Evolutionary conservation across 2,797 vertebrate genomes (phyloP).

Genomic region (Sparus aurata): DNA sequence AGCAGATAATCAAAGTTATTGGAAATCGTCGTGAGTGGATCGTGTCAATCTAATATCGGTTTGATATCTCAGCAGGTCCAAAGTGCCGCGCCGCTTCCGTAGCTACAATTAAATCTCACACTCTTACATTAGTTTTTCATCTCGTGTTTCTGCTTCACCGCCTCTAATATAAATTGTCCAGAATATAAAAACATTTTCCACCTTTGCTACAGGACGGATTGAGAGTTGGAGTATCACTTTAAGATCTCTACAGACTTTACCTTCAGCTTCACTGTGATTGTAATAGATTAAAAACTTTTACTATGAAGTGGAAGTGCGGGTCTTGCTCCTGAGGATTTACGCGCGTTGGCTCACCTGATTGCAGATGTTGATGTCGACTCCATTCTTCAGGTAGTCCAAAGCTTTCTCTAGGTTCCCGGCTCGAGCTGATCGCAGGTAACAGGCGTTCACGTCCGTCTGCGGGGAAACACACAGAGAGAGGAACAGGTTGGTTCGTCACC

Average conservation of each 20-base stretch:
- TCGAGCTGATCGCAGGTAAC: slow-evolving; percentile 95
- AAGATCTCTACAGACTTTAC: neutral
- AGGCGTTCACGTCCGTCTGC: slow-evolving; percentile 96
- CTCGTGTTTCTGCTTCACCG: no score
- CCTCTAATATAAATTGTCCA: no score
- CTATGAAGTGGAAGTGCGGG: neutral
- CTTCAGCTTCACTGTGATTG: neutral
- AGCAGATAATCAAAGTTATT: no score
- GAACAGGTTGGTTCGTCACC: neutral
- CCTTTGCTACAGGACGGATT: neutral
- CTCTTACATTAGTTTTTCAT: no score
- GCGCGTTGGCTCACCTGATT: slow-evolving; percentile 90
- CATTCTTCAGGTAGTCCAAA: slow-evolving; percentile 97
- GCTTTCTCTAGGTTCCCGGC: slow-evolving; percentile 98
- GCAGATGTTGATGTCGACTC: slow-evolving; percentile 99
- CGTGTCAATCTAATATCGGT: no score
- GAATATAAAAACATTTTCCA: no score
- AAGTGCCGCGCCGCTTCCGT: no score
- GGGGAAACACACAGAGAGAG: slow-evolving; percentile 21
- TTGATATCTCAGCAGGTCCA: no score
- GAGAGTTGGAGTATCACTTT: no score
- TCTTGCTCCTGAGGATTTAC: neutral
- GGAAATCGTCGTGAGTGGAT: no score
- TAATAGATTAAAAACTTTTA: neutral
- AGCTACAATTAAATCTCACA: no score